phyloP scores from a whole-genome alignment of 2,797 vertebrate genomes.

The Mionectes olivaceus region DNA sequence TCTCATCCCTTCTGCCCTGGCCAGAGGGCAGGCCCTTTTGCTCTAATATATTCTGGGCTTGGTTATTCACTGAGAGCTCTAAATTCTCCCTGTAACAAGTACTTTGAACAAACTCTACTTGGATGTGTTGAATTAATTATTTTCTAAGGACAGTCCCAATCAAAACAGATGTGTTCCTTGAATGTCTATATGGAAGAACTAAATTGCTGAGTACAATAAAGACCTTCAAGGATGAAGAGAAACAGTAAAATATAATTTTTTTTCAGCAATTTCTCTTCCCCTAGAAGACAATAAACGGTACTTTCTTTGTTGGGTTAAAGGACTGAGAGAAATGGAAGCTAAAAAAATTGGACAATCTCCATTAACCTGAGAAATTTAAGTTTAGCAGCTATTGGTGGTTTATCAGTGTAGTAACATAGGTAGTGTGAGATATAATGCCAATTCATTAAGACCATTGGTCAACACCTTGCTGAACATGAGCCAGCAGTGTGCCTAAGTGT shows the following conservation, averaged over 20 bases:
- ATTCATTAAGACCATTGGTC: background rate
- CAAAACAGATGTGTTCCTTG: background rate
- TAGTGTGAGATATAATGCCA: background rate
- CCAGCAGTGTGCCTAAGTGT: no score
- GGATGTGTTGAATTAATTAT: background rate
- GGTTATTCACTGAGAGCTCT: background rate
- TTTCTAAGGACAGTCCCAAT: background rate
- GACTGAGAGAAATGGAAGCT: background rate
- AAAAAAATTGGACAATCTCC: background rate
- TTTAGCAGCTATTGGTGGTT: background rate
- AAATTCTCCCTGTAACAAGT: background rate
- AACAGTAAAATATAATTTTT: background rate
- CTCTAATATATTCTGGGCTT: background rate
- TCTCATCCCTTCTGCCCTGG: background rate
- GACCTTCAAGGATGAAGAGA: background rate
- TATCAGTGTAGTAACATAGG: background rate
- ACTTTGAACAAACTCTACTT: background rate
- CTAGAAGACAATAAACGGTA: background rate
- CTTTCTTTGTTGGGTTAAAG: background rate
- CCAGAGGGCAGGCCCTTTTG: background rate
- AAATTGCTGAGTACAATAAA: background rate
- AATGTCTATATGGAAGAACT: background rate
- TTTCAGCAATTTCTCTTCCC: background rate
- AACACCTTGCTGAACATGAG: background rate
- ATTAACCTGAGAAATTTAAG: background rate